Percentiles rank a stretch among this genome's conserved stretches.
These are phyloP conservation scores for Gobio occitaniae DNA, from an alignment of 2,797 vertebrate genomes.

Conservation along the genomic window DNA sequence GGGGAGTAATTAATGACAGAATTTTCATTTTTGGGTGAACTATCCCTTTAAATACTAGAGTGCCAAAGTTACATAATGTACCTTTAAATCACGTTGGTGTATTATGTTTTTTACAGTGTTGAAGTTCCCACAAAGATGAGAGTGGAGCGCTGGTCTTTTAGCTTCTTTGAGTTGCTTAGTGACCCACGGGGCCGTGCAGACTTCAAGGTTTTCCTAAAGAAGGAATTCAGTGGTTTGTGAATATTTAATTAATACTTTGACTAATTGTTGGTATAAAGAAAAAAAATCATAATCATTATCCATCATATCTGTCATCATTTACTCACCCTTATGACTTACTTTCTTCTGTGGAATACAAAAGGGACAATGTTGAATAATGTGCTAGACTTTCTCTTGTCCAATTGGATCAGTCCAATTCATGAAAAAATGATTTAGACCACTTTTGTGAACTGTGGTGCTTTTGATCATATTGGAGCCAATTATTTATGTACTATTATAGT, in stretches of 20 bases:
- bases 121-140: conserved; percentile 91
- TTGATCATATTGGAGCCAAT: too few species aligned
- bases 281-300: too few species aligned
- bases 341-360: neutral
- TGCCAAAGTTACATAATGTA: neutral
- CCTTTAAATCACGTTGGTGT: neutral
- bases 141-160: conserved; percentile 96
- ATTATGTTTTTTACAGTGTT: conserved; percentile 75
- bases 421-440: neutral
- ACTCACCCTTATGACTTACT: neutral
- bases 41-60: neutral
- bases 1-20: neutral
- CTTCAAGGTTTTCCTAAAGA: conserved; percentile 95
- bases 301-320: neutral
- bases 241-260: neutral
- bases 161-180: conserved; percentile 89
- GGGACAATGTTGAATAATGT: too few species aligned
- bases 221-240: conserved; percentile 93
- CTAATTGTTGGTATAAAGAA: neutral
- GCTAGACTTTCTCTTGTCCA: too few species aligned
- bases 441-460: neutral
- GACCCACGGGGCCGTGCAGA: conserved; percentile 91
- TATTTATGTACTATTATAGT: neutral
- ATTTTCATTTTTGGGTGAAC: too few species aligned
- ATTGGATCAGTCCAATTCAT: too few species aligned